phyloP scores from a whole-genome alignment of 2,888 invertebrate genomes.

The Cryptus armator region DNA sequence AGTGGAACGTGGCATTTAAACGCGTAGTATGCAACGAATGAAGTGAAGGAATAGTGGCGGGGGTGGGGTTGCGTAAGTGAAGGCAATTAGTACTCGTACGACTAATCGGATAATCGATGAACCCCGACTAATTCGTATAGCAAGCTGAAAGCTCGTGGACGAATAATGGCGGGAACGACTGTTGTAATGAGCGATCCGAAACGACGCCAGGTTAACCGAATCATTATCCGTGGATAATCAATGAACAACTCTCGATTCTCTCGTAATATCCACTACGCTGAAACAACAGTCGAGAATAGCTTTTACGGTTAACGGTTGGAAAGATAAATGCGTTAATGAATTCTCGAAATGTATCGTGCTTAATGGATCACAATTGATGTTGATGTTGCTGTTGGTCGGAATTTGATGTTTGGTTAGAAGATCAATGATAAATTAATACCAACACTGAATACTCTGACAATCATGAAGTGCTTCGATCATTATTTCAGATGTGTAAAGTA shows the following conservation, averaged over 20 bases:
- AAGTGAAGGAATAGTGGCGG: background rate
- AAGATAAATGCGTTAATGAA: background rate
- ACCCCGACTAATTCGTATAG: constrained; percentile 32
- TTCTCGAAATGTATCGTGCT: background rate
- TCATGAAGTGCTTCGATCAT: no score
- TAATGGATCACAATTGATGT: background rate
- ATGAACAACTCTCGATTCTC: constrained; percentile 2
- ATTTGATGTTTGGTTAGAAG: no score
- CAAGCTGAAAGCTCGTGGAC: constrained; percentile 10
- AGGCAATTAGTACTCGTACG: constrained; percentile 44
- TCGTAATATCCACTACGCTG: background rate
- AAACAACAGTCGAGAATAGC: background rate
- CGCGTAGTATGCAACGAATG: constrained; percentile 6
- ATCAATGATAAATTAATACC: no score
- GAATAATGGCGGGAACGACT: constrained; percentile 34
- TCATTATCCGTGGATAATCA: background rate
- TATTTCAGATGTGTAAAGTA: no score
- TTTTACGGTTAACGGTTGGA: background rate
- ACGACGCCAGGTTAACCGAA: constrained; percentile 14
- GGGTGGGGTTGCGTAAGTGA: background rate
- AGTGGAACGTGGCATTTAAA: constrained; percentile 13
- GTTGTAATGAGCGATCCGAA: background rate
- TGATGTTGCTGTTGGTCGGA: no score
- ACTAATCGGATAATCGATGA: constrained; percentile 54
- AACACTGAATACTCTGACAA: no score